Percentiles rank a stretch among this genome's conserved stretches.
phyloP scores from a whole-genome alignment of 2,797 vertebrate genomes.

The Ispidina picta region DNA sequence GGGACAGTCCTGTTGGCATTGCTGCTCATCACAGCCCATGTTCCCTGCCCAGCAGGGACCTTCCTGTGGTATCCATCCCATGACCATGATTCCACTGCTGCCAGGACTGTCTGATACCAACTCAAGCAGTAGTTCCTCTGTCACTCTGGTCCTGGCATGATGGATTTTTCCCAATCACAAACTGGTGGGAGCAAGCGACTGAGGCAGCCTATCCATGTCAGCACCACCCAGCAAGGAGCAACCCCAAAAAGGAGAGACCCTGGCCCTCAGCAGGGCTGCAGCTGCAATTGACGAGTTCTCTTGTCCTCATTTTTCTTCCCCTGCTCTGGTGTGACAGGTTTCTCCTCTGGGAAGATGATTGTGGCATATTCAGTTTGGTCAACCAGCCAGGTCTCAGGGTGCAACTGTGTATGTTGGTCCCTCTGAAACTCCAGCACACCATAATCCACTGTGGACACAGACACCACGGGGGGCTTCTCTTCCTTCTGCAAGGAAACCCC shows the following conservation, averaged over 20 bases:
- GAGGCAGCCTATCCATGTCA: not conserved
- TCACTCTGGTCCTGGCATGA: accelerated
- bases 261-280: not conserved
- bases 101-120: not conserved
- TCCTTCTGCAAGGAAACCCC: constrained; percentile 25
- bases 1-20: not conserved
- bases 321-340: not conserved
- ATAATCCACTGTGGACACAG: constrained; percentile 65
- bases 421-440: constrained; percentile 76
- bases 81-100: accelerated
- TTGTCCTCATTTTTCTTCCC: not conserved
- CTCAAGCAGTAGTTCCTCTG: not conserved
- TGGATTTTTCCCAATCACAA: not conserved
- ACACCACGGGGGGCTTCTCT: not conserved
- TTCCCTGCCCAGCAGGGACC: not conserved
- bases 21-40: not conserved
- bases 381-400: accelerated
- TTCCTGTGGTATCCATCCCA: not conserved
- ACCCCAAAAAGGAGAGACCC: not conserved
- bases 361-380: constrained; percentile 81
- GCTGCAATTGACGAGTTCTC: not conserved
- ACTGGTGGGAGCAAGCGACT: not conserved
- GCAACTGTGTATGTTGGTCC: not conserved
- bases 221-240: accelerated
- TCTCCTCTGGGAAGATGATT: constrained; percentile 77